These are phyloP conservation scores for Motacilla alba DNA, from an alignment of 2,113 vertebrate species.

Conservation along the genomic window DNA sequence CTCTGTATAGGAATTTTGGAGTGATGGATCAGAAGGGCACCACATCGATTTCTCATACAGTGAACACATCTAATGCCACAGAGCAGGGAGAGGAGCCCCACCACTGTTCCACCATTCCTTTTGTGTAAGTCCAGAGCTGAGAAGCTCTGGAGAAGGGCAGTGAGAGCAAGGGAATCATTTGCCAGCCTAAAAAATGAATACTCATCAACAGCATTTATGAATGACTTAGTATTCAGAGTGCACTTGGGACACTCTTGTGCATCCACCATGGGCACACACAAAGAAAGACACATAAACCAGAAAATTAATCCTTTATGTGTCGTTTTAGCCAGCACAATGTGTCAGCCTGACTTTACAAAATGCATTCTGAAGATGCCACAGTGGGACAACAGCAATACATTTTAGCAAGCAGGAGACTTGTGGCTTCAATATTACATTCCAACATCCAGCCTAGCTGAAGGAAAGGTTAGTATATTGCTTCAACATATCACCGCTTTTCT, in stretches of 20 bases:
- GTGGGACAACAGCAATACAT: neutral
- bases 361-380: neutral
- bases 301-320: slow-evolving; percentile 10
- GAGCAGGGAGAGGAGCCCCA: neutral
- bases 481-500: neutral
- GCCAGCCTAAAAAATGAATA: neutral
- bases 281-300: neutral
- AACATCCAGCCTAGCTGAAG: neutral
- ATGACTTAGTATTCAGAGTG: neutral
- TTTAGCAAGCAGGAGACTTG: neutral
- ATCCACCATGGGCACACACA: slow-evolving; percentile 2
- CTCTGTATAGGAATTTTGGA: neutral
- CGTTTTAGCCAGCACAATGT: neutral
- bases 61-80: neutral
- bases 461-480: neutral
- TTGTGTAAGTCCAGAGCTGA: neutral
- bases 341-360: neutral
- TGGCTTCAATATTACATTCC: neutral
- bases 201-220: neutral
- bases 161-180: neutral
- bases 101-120: neutral
- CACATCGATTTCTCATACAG: neutral
- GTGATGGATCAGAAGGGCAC: neutral
- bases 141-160: neutral
- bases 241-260: neutral